Conservation (phyloP, 2,888 invertebrate species). For the Pandemis corylana region DNA sequence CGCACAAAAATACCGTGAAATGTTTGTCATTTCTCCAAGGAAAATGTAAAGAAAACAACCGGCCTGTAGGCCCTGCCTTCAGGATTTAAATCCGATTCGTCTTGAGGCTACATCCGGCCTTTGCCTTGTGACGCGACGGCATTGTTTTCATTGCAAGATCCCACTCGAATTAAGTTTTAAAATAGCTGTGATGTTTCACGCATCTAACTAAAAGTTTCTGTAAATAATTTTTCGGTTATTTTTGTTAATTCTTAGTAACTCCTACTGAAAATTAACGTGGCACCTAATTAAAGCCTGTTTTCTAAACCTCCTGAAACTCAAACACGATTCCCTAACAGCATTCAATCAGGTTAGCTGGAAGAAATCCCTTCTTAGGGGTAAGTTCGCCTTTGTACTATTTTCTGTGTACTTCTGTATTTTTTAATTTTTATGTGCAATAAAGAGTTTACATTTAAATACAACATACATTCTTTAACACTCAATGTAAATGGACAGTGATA, state of each 20-base stretch:
- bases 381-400: no score
- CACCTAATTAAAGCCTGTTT: background rate
- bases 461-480: no score
- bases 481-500: no score
- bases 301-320: background rate
- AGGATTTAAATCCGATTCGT: constrained; percentile 14
- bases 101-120: constrained; percentile 24
- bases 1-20: constrained; percentile 49
- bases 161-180: constrained; percentile 15
- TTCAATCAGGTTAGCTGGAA: no score
- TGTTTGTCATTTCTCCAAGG: constrained; percentile 31
- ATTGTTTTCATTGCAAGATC: constrained; percentile 25
- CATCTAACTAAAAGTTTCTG: background rate
- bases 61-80: constrained; percentile 11
- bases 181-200: constrained; percentile 27
- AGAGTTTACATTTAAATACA: no score
- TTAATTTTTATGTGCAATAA: no score
- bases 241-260: background rate
- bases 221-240: background rate
- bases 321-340: no score
- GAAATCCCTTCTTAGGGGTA: no score
- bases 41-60: constrained; percentile 31
- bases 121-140: constrained; percentile 15
- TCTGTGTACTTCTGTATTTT: no score
- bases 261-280: background rate